These are phyloP conservation scores for Bubo bubo DNA, from an alignment of 2,113 vertebrate genomes.

Conservation along the genomic window DNA sequence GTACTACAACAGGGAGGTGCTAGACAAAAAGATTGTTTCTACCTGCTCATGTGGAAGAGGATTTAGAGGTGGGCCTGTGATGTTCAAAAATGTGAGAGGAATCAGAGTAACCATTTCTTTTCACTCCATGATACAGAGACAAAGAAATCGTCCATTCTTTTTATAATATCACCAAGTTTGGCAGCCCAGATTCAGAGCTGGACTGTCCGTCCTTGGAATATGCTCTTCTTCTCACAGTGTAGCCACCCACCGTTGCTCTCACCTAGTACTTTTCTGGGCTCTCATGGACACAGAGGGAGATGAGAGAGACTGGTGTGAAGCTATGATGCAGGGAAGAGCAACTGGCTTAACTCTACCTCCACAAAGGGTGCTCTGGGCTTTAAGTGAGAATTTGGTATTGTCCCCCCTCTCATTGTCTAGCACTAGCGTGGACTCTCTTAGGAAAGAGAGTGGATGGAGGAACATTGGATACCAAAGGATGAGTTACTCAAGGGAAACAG, in stretches of 20 bases:
- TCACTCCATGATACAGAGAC: background rate
- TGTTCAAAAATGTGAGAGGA: background rate
- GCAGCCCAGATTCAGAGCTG: background rate
- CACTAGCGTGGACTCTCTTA: background rate
- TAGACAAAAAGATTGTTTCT: background rate
- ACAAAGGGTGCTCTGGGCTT: background rate
- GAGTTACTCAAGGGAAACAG: background rate
- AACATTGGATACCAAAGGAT: background rate
- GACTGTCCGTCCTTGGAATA: background rate
- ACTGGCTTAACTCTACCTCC: background rate
- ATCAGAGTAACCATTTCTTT: background rate
- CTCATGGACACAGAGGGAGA: background rate
- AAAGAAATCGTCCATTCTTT: background rate
- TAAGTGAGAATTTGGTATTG: background rate
- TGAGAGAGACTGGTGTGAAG: background rate
- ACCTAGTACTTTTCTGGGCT: background rate
- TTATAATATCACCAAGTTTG: background rate
- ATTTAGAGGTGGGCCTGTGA: background rate
- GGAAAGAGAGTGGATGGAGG: background rate
- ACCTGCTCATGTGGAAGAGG: fast-evolving
- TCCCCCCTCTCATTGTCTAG: background rate
- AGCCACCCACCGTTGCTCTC: fast-evolving
- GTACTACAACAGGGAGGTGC: background rate
- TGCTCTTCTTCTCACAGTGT: background rate
- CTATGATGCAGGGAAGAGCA: background rate